phyloP scores from a whole-genome alignment of 2,797 vertebrate genomes.

The Stomatorhinus walkeri region DNA sequence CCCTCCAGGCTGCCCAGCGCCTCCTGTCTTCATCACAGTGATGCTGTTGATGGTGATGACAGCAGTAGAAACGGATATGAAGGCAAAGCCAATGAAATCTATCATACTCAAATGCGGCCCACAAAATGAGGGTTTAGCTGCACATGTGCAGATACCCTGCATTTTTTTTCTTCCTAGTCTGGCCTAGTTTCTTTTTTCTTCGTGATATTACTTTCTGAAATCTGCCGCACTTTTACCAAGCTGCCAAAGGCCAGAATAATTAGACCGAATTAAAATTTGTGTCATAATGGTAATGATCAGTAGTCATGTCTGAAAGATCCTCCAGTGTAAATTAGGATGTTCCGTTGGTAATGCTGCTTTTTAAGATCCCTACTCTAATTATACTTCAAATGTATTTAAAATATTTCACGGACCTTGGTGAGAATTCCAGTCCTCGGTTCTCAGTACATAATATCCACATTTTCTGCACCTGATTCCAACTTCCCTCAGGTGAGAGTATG shows the following conservation, averaged over 20 bases:
- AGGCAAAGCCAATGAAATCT: not conserved
- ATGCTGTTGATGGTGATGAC: not conserved
- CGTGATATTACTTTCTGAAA: not conserved
- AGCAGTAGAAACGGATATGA: not conserved
- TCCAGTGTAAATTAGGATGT: not conserved
- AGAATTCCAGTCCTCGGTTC: not conserved
- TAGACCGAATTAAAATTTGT: not conserved
- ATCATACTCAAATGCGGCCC: not conserved
- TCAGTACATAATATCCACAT: not conserved
- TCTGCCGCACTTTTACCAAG: not conserved
- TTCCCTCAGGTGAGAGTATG: not conserved
- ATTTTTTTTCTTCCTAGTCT: not conserved
- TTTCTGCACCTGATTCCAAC: not conserved
- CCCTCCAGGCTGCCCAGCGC: conserved; percentile 37
- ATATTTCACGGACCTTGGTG: not conserved
- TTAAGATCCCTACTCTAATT: not conserved
- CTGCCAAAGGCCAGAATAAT: not conserved
- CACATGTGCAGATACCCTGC: not conserved
- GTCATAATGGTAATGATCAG: not conserved
- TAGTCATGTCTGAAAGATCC: not conserved
- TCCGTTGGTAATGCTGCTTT: not conserved
- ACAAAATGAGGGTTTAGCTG: not conserved
- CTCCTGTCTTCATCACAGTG: not conserved
- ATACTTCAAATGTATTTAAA: not conserved
- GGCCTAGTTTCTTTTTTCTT: not conserved